Percentiles rank a stretch among this genome's conserved stretches.
phyloP scores from a whole-genome alignment of 2,113 vertebrate genomes.

The Canis aureus region DNA sequence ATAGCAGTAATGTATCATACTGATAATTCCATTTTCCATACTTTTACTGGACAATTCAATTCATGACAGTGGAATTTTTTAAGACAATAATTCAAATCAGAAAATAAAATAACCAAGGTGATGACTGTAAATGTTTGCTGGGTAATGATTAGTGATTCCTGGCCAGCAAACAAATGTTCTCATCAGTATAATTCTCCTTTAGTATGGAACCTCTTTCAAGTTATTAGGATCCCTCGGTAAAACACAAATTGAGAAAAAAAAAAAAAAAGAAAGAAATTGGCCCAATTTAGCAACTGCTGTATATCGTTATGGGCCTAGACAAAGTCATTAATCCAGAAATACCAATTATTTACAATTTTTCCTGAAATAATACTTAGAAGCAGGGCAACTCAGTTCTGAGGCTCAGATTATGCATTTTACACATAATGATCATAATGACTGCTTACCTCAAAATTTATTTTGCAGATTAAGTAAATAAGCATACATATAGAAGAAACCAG shows the following conservation, averaged over 20 bases:
- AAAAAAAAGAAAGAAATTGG: background rate
- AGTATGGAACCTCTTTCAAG: conserved; percentile 7
- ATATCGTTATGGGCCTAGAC: background rate
- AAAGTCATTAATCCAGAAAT: background rate
- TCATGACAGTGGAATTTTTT: background rate
- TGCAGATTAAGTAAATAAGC: conserved; percentile 25
- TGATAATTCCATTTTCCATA: background rate
- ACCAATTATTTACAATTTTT: background rate
- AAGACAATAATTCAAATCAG: background rate
- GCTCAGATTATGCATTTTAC: background rate
- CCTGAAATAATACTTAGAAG: conserved; percentile 39
- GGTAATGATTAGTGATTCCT: background rate
- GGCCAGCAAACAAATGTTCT: conserved; percentile 33
- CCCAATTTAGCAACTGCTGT: background rate
- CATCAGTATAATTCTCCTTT: conserved; percentile 38
- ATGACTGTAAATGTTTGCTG: background rate
- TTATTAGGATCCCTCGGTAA: background rate
- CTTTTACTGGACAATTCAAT: background rate
- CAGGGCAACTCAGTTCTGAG: background rate
- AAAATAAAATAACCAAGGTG: background rate
- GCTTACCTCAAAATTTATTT: background rate
- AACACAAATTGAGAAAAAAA: conserved; percentile 17
- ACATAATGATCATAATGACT: background rate
- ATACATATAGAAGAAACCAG: background rate
- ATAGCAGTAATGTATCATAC: background rate